Percentiles rank a stretch among this genome's conserved stretches.
These are phyloP conservation scores for Gymnothorax javanicus DNA, from an alignment of 2,797 vertebrate species.

Conservation along the genomic window DNA sequence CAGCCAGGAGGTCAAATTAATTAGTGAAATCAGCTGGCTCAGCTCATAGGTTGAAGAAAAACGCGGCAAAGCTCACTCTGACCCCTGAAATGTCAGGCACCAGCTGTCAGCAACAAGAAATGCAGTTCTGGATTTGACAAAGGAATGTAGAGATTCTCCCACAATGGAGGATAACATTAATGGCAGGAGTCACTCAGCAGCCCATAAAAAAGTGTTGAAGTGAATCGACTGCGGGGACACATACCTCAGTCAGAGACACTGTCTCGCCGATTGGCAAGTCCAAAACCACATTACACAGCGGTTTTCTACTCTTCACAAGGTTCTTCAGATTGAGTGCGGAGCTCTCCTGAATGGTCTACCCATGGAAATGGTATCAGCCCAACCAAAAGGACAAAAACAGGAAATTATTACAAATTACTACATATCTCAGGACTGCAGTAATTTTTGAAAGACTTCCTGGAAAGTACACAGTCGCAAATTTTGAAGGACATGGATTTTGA, in stretches of 20 bases:
- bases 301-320: constrained; percentile 86
- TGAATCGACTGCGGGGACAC: constrained; percentile 29
- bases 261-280: constrained; percentile 76
- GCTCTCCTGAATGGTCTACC: constrained; percentile 84
- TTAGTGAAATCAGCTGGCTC: too few relatives aligned
- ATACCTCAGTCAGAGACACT: constrained; percentile 80
- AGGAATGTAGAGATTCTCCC: too few relatives aligned
- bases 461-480: too few relatives aligned
- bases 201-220: not conserved
- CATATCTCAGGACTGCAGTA: not conserved
- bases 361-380: constrained; percentile 41
- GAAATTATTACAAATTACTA: not conserved
- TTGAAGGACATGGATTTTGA: not conserved
- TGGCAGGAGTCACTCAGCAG: not conserved
- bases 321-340: constrained; percentile 81
- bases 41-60: too few relatives aligned
- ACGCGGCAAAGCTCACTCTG: too few relatives aligned
- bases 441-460: not conserved
- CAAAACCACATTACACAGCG: constrained; percentile 80
- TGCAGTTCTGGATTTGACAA: too few relatives aligned
- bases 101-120: too few relatives aligned
- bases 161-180: too few relatives aligned
- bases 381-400: not conserved
- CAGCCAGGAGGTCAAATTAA: too few relatives aligned
- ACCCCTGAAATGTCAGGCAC: too few relatives aligned